A percentile compares a stretch with the other conserved stretches of the same genome.
phyloP scores from a whole-genome alignment of 2,113 vertebrate genomes.

The Oriolus oriolus region DNA sequence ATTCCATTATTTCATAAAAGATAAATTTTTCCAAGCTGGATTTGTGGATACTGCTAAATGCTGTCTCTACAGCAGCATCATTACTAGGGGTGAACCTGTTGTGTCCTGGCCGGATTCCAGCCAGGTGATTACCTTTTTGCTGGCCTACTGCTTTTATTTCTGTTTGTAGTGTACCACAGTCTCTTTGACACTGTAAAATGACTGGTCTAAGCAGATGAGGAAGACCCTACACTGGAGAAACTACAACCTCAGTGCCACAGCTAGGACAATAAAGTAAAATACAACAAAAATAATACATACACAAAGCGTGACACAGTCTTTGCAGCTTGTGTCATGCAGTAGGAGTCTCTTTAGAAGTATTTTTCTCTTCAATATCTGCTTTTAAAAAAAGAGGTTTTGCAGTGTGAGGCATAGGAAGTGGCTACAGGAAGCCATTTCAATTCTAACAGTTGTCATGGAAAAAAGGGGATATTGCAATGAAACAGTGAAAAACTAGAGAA shows the following conservation, averaged over 20 bases:
- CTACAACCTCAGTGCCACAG: background rate
- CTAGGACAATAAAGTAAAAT: background rate
- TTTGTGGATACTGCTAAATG: background rate
- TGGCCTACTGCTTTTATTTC: background rate
- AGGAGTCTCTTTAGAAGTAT: background rate
- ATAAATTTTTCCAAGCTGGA: background rate
- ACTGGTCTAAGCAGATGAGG: background rate
- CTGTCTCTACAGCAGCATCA: background rate
- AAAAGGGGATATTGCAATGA: background rate
- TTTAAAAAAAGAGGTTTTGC: background rate
- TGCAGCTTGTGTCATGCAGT: background rate
- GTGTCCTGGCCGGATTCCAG: background rate
- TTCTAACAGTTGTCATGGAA: background rate
- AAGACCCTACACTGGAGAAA: background rate
- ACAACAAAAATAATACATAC: background rate
- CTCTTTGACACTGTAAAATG: background rate
- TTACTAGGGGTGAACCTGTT: background rate
- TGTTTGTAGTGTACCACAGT: background rate
- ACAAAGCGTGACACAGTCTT: background rate
- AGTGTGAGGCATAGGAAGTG: background rate
- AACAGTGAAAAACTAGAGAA: background rate
- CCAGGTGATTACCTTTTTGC: background rate
- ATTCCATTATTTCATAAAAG: background rate
- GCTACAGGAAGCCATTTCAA: background rate
- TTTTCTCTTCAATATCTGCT: background rate